Conservation (phyloP, 2,797 vertebrate genomes). For the Enteromius trimaculatus region DNA sequence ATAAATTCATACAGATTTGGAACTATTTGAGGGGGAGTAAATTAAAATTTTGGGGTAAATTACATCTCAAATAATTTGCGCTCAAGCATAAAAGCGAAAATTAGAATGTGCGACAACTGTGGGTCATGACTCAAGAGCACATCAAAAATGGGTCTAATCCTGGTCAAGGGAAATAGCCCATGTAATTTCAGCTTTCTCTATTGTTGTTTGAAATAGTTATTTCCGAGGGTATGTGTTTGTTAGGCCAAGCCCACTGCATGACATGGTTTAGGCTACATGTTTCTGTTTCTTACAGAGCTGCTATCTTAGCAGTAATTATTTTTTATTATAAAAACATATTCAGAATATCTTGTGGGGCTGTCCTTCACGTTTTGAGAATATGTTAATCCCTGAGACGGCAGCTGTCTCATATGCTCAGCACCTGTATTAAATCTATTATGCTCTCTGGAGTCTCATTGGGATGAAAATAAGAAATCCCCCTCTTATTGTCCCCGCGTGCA, state of each 20-base stretch:
- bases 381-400: conserved; percentile 49
- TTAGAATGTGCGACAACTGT: neutral
- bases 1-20: no score
- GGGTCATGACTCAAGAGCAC: neutral
- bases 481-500: conserved; percentile 71
- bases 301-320: neutral
- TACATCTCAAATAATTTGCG: neutral
- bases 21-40: no score
- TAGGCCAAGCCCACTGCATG: neutral
- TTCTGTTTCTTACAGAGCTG: neutral
- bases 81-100: neutral
- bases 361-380: conserved; percentile 36
- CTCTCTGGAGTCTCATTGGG: conserved; percentile 63
- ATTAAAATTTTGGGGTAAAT: no score
- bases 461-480: conserved; percentile 67
- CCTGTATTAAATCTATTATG: conserved; percentile 69
- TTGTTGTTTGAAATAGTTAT: neutral
- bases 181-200: neutral
- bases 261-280: neutral
- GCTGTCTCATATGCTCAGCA: conserved; percentile 61
- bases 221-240: neutral
- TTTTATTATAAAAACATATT: conserved; percentile 50
- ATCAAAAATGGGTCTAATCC: neutral
- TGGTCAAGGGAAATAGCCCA: neutral
- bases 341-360: conserved; percentile 36